These are phyloP conservation scores for Pyrgilauda ruficollis DNA, from an alignment of 2,113 vertebrate genomes.

Conservation along the genomic window DNA sequence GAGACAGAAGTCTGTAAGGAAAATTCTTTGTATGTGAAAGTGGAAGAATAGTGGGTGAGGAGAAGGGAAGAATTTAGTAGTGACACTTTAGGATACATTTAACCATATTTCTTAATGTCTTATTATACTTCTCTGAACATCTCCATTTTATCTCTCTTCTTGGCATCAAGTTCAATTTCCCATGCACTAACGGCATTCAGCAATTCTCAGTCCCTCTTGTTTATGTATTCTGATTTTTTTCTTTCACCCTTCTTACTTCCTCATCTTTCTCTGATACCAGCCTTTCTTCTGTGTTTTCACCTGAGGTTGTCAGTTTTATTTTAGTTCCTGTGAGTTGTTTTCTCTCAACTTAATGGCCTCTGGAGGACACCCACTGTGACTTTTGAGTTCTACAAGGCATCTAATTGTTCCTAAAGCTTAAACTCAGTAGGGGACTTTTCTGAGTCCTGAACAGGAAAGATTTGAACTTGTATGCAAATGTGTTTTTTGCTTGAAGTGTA, in stretches of 20 bases:
- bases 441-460: background rate
- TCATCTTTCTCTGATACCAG: background rate
- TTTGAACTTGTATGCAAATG: background rate
- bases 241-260: background rate
- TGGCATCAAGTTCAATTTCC: background rate
- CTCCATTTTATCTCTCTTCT: background rate
- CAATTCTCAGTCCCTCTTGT: background rate
- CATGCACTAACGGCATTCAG: background rate
- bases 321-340: background rate
- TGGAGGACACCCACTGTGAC: background rate
- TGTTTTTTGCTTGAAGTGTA: background rate
- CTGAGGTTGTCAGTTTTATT: background rate
- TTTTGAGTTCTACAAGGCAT: background rate
- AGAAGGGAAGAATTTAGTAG: background rate
- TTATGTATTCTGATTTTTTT: background rate
- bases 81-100: background rate
- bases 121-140: background rate
- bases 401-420: constrained; percentile 16
- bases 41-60: background rate
- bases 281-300: background rate
- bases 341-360: background rate
- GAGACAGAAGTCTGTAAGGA: background rate
- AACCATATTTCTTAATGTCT: background rate
- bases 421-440: background rate
- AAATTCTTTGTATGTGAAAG: background rate